A percentile compares a stretch with the other conserved stretches of the same genome.
phyloP scores from a whole-genome alignment of 2,797 vertebrate genomes.

The Cryptoblepharus egeriae region DNA sequence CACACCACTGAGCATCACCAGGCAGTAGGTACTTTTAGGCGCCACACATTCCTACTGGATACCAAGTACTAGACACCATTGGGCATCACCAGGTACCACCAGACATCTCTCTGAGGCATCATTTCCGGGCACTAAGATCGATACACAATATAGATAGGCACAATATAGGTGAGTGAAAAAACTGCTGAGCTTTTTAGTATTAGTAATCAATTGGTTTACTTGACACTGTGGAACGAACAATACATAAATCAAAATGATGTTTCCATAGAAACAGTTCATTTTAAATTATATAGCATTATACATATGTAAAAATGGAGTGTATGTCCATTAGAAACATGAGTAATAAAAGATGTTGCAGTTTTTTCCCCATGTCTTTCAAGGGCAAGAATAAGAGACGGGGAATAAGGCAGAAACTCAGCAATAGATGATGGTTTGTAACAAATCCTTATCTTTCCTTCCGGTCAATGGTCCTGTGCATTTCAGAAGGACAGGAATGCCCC shows the following conservation, averaged over 20 bases:
- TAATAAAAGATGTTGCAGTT: neutral
- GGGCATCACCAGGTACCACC: too few relatives aligned
- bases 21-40: too few relatives aligned
- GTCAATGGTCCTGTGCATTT: neutral
- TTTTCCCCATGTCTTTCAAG: neutral
- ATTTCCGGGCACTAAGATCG: too few relatives aligned
- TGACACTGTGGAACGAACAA: conserved; percentile 69
- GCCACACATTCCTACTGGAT: too few relatives aligned
- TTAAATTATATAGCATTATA: conserved; percentile 53
- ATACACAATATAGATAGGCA: too few relatives aligned
- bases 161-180: too few relatives aligned
- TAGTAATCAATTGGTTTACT: conserved; percentile 55
- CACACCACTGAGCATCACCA: too few relatives aligned
- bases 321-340: conserved; percentile 18
- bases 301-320: conserved; percentile 1
- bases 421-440: neutral
- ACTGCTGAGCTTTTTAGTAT: neutral
- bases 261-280: conserved; percentile 66
- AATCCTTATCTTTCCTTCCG: neutral
- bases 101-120: too few relatives aligned
- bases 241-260: conserved; percentile 67
- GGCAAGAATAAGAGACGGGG: too few relatives aligned
- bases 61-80: too few relatives aligned
- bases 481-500: neutral
- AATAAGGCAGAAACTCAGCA: neutral